Base-by-base conservation (phyloP, 2,113 vertebrate species). In the Bufo bufo region DNA sequence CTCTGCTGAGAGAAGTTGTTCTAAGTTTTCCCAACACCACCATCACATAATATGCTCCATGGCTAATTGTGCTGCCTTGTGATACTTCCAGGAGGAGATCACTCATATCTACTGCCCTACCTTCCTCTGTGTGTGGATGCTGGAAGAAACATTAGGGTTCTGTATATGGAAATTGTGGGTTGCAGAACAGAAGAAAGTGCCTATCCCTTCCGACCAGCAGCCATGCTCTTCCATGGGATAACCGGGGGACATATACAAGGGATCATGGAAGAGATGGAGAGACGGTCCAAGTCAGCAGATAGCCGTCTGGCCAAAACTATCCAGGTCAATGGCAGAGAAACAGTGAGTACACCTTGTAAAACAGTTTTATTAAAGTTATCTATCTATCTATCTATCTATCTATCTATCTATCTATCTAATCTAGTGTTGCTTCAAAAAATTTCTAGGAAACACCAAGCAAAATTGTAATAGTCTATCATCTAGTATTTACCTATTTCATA, bases 161-260 rank as follows among this genome's bases (percentile, higher is more conserved):
- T 92, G 96, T 98, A 96, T 98, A 99, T 99, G 98, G 98, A 99
- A 99, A 97, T 99, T 96, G 97, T 99, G 94, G 96, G 96, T 96
- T 96, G 97, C 96, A 97, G 97, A 95, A 95, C 96, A 93, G 97
- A 97, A 97, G 97, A 97, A 95, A 96, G 95, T 95, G 96, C 96
- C 96, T 98, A 97, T 96, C 97, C 96, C 94, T 98, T 99, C 96
- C 97, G 97, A 94, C 96, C 97, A 95, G 96, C 97, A 98, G 98
- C 97, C 96, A 99, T 99, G 98, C 98, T 99, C 96, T 99, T 99
- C 96, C 98, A 99, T 96, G 98, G 98, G 92, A 99, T 99, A 97
- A 98, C 98, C 94, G 98, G 98, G 94, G 98, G 98, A 94, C 98
- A 99, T 93, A 99, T 99, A 94, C 98, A 99, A 94, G 98, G 98